A percentile compares a stretch with the other conserved stretches of the same genome.
phyloP scores from a whole-genome alignment of 1,140 invertebrate species.

The Neuroterus valhalla region DNA sequence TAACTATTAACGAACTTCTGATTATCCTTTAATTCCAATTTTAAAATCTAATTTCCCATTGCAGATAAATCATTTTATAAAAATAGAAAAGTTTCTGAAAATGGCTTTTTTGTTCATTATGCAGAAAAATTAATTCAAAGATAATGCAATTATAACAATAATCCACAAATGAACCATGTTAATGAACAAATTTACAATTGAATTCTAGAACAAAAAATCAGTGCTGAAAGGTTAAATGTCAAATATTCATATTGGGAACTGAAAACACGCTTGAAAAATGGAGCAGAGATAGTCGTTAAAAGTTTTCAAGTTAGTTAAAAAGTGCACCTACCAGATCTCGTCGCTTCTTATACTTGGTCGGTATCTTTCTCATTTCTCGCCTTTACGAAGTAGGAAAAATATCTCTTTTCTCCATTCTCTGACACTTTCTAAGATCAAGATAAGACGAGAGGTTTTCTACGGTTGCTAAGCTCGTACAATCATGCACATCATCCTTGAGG shows the following conservation, averaged over 20 bases:
- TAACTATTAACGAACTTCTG: background rate
- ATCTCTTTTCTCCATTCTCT: constrained; percentile 5
- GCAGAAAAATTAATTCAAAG: too few species aligned
- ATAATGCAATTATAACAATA: too few species aligned
- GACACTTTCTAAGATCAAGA: background rate
- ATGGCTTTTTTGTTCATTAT: too few species aligned
- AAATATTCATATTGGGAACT: constrained; percentile 15
- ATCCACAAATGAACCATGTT: too few species aligned
- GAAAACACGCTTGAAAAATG: background rate
- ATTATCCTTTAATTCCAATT: too few species aligned
- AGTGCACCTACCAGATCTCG: background rate
- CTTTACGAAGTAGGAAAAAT: constrained; percentile 12
- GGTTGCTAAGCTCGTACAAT: background rate
- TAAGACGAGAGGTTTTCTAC: constrained; percentile 2
- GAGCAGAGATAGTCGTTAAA: constrained; percentile 16
- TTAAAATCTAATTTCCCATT: too few species aligned
- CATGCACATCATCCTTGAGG: background rate
- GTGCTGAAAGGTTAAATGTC: background rate
- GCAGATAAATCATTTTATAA: too few species aligned
- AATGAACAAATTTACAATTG: background rate
- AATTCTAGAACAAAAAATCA: background rate
- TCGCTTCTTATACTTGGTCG: background rate
- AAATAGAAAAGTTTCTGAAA: too few species aligned
- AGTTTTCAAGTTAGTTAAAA: constrained; percentile 26
- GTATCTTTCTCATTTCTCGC: background rate